phyloP scores from a whole-genome alignment of 2,113 vertebrate genomes.

The Atrichornis clamosus region DNA sequence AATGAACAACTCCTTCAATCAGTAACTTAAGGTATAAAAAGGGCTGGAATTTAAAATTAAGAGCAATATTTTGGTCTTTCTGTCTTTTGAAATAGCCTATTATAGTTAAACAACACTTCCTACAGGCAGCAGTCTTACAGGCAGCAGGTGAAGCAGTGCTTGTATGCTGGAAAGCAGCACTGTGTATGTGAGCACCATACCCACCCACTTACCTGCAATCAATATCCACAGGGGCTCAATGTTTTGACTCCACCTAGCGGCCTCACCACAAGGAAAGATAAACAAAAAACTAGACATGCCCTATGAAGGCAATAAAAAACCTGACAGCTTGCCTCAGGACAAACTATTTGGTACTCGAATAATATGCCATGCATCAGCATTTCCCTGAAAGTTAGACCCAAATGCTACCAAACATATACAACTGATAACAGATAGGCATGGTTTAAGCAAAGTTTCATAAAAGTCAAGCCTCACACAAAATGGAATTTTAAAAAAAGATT shows the following conservation, averaged over 20 bases:
- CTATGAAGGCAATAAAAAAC: not conserved
- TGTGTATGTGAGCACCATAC: fast-evolving
- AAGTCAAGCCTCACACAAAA: not conserved
- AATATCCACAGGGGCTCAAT: no score
- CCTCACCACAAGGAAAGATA: not conserved
- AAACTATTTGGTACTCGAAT: not conserved
- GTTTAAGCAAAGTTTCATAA: not conserved
- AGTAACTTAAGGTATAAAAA: not conserved
- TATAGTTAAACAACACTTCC: not conserved
- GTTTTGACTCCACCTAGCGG: not conserved
- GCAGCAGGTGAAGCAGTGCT: not conserved
- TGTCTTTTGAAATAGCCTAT: not conserved
- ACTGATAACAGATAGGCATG: not conserved
- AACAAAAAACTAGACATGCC: not conserved
- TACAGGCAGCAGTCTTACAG: no score
- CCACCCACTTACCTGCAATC: fast-evolving
- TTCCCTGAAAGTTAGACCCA: not conserved
- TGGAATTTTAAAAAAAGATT: fast-evolving
- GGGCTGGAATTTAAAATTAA: not conserved
- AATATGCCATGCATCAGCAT: not conserved
- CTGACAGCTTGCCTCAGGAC: not conserved
- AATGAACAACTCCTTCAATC: not conserved
- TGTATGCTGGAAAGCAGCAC: not conserved
- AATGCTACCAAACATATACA: not conserved
- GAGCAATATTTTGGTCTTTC: not conserved